Evolutionary conservation across 2,888 invertebrate species (phyloP).

Genomic region (Camponotus fellah): DNA sequence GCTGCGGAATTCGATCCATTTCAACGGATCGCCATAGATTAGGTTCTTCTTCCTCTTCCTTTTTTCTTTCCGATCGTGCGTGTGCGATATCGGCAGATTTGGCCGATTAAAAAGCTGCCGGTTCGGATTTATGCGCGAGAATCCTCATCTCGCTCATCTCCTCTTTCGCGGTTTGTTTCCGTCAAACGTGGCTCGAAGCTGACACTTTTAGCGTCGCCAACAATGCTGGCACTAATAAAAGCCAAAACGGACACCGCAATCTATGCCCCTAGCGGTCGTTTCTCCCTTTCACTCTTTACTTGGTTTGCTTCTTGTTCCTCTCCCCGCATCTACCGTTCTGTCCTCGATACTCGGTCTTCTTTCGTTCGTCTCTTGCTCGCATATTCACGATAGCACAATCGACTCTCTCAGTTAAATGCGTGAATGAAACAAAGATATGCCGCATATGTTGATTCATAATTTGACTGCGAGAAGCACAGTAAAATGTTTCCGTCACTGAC

Average conservation of each 20-base stretch:
- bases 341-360: conserved; percentile 17
- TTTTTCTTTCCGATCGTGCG: conserved; percentile 4
- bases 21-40: conserved; percentile 67
- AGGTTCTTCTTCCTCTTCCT: conserved; percentile 36
- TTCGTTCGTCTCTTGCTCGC: conserved; percentile 40
- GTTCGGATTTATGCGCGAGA: conserved; percentile 12
- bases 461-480: conserved; percentile 48
- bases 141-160: background rate
- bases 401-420: conserved; percentile 56
- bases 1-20: conserved; percentile 61
- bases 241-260: conserved; percentile 64
- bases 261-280: conserved; percentile 45
- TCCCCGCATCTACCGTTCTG: conserved; percentile 3
- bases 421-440: conserved; percentile 74
- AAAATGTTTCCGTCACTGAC: no score
- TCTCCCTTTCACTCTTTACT: conserved; percentile 42
- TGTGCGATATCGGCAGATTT: conserved; percentile 36
- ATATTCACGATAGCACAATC: conserved; percentile 45
- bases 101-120: conserved; percentile 36
- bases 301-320: conserved; percentile 20
- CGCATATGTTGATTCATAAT: conserved; percentile 70
- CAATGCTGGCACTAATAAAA: conserved; percentile 62
- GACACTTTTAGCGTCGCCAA: conserved; percentile 58
- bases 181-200: conserved; percentile 48
- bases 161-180: conserved; percentile 17